Evolutionary conservation across 2,797 vertebrate genomes (phyloP).

Genomic region (Parotocinclus haroldoi): DNA sequence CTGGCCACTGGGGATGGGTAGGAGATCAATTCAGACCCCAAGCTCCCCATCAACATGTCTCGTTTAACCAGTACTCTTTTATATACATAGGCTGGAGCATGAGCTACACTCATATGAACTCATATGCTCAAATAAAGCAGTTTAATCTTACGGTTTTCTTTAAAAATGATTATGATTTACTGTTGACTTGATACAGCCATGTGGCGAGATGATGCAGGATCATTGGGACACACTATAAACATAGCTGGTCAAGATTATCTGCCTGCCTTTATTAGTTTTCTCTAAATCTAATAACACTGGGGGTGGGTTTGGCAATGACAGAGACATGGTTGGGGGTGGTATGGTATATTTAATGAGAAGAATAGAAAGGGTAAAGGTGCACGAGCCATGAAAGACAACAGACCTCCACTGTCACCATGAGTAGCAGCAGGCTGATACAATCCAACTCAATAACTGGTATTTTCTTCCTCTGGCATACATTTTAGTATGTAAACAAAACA

Average conservation of each 20-base stretch:
- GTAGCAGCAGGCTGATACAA: conserved; percentile 65
- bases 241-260: no score
- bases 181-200: no score
- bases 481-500: no score
- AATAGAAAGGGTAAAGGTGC: conserved; percentile 25
- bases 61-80: conserved; percentile 15
- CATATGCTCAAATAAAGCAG: no score
- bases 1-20: conserved; percentile 50
- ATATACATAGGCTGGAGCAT: no score
- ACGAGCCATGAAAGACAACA: conserved; percentile 51
- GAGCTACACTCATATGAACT: no score
- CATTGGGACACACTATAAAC: no score
- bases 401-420: conserved; percentile 53
- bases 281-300: conserved; percentile 31
- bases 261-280: no score
- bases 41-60: conserved; percentile 15
- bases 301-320: neutral
- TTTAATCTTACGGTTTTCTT: no score
- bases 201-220: no score
- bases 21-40: conserved; percentile 51
- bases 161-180: no score
- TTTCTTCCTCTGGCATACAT: no score
- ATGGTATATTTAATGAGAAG: conserved; percentile 40
- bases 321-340: conserved; percentile 3
- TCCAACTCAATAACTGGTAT: conserved; percentile 48